phyloP scores from a whole-genome alignment of 1,140 invertebrate species.

The Drosophila setifemur region DNA sequence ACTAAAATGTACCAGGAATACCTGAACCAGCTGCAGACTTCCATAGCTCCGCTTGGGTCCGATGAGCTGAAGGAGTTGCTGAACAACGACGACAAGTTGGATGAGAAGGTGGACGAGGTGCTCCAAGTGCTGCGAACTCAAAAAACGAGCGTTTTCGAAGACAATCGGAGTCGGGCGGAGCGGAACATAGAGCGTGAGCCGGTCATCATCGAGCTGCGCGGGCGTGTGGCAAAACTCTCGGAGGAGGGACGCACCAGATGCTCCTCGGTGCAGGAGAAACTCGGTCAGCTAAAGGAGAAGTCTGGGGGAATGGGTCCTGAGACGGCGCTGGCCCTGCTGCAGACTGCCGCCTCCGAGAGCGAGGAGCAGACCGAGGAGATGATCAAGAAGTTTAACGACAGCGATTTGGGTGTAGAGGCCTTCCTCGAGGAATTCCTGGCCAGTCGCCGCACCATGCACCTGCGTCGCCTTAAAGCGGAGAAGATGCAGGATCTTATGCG shows the following conservation, averaged over 20 bases:
- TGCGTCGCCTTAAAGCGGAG: constrained; percentile 92
- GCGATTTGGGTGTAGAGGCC: constrained; percentile 88
- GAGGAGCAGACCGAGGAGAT: constrained; percentile 94
- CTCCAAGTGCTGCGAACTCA: constrained; percentile 91
- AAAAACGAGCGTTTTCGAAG: constrained; percentile 92
- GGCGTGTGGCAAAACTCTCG: constrained; percentile 87
- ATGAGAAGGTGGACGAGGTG: constrained; percentile 88
- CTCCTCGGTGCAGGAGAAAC: constrained; percentile 87
- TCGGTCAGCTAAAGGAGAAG: constrained; percentile 87
- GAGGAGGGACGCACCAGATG: constrained; percentile 88
- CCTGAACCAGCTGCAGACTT: constrained; percentile 82
- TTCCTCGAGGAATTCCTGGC: constrained; percentile 91
- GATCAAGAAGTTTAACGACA: constrained; percentile 89
- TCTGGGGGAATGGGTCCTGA: constrained; percentile 89
- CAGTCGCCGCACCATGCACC: constrained; percentile 89
- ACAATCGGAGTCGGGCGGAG: constrained; percentile 93
- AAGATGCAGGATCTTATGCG: constrained; percentile 92
- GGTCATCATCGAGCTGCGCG: constrained; percentile 88
- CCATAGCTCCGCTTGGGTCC: constrained; percentile 85
- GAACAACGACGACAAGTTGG: constrained; percentile 92
- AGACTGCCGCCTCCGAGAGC: constrained; percentile 92
- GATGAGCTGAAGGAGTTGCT: constrained; percentile 92
- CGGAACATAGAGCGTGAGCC: constrained; percentile 93
- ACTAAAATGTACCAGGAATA: constrained; percentile 80
- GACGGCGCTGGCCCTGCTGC: constrained; percentile 91